Evolutionary conservation across 2,797 vertebrate species (phyloP).

Genomic region (Pitangus sulphuratus): DNA sequence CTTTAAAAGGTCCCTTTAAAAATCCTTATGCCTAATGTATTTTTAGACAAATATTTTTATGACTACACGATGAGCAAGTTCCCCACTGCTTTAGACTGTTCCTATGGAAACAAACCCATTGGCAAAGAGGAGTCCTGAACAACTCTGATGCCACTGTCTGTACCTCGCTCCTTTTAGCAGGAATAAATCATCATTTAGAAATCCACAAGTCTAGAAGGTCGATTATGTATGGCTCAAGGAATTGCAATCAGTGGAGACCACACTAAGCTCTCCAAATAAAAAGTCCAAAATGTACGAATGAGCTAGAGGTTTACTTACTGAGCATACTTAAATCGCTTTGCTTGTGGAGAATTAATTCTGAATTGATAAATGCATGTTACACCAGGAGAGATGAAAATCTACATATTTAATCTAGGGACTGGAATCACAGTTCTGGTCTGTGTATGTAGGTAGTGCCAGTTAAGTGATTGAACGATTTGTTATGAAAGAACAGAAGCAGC

Average conservation of each 20-base stretch:
- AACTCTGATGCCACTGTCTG: conserved; percentile 13
- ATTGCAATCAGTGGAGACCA: neutral
- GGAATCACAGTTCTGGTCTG: neutral
- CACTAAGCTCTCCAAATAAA: neutral
- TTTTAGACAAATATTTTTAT: conserved; percentile 66
- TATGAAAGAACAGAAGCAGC: neutral
- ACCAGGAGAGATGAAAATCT: neutral
- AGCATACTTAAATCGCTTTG: neutral
- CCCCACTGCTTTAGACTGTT: neutral
- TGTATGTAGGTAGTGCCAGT: neutral
- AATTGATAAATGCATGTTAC: neutral
- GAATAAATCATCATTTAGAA: conserved; percentile 5
- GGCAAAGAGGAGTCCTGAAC: conserved; percentile 18
- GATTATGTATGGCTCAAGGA: neutral
- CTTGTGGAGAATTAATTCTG: neutral
- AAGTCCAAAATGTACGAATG: neutral
- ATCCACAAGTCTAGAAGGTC: neutral
- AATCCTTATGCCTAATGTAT: conserved; percentile 36
- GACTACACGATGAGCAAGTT: conserved; percentile 22
- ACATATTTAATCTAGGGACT: neutral
- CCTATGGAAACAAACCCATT: conserved; percentile 55
- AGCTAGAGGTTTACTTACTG: neutral
- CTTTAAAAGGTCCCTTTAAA: conserved; percentile 24
- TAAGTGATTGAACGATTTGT: neutral
- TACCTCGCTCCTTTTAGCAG: neutral